Evolutionary conservation across 2,113 vertebrate species (phyloP).

Genomic region (Uria aalge): DNA sequence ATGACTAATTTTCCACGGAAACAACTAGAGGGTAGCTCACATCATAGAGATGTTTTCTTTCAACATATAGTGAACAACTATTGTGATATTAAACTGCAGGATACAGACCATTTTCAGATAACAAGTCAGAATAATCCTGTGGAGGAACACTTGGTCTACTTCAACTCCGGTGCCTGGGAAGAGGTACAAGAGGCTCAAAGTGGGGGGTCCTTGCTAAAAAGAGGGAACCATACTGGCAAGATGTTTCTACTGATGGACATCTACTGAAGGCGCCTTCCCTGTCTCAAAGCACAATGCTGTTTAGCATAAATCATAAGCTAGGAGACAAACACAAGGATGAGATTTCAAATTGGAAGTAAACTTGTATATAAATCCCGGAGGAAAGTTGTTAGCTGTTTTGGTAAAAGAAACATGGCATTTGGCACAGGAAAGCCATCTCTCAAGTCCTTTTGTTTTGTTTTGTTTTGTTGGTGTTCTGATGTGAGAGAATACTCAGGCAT

Average conservation of each 20-base stretch:
- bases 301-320: not conserved
- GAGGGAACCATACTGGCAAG: not conserved
- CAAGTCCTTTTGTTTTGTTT: not conserved
- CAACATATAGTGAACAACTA: not conserved
- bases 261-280: not conserved
- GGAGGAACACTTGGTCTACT: not conserved
- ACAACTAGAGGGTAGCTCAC: not conserved
- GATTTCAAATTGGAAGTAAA: not conserved
- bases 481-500: not conserved
- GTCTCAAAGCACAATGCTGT: not conserved
- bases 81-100: not conserved
- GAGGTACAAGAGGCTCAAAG: not conserved
- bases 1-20: not conserved
- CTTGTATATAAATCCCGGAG: not conserved
- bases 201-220: not conserved
- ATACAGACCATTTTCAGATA: not conserved
- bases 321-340: not conserved
- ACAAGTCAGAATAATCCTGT: not conserved
- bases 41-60: not conserved
- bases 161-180: not conserved
- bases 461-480: not conserved
- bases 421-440: not conserved
- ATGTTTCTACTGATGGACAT: not conserved
- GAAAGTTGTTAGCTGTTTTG: not conserved
- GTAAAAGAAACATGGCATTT: not conserved